Percentiles rank a stretch among this genome's conserved stretches.
Conservation (phyloP, 2,113 vertebrate genomes). For the Craseonycteris thonglongyai region DNA sequence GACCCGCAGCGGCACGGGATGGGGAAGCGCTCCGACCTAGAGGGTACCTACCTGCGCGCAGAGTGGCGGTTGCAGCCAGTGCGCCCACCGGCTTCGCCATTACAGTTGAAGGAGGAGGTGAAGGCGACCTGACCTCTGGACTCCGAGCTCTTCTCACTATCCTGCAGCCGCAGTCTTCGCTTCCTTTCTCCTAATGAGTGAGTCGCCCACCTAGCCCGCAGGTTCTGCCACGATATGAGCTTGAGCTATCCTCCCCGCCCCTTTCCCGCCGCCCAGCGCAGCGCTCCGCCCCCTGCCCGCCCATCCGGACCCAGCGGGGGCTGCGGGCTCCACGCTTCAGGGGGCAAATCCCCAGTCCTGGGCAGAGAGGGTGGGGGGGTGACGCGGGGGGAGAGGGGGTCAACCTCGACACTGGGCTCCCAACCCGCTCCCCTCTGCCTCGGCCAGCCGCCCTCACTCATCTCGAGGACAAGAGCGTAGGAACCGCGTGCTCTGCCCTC, state of each 20-base stretch:
- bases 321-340: neutral
- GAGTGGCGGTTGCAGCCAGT: neutral
- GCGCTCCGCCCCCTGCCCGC: constrained; percentile 41
- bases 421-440: neutral
- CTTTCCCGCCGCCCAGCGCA: constrained; percentile 51
- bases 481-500: neutral
- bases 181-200: neutral
- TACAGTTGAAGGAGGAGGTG: neutral
- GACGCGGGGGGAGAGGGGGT: too few relatives aligned
- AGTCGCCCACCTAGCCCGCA: constrained; percentile 38
- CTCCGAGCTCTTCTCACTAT: neutral
- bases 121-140: neutral
- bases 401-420: neutral
- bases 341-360: neutral
- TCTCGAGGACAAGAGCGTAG: neutral
- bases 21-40: neutral
- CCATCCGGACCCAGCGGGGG: neutral
- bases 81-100: neutral
- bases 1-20: neutral
- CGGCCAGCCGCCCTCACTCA: neutral
- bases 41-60: constrained; percentile 46
- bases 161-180: neutral
- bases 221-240: constrained; percentile 38
- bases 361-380: too few relatives aligned
- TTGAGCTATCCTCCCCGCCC: constrained; percentile 41